Conservation (phyloP, 2,888 invertebrate species). For the Stenodera caucasica region DNA sequence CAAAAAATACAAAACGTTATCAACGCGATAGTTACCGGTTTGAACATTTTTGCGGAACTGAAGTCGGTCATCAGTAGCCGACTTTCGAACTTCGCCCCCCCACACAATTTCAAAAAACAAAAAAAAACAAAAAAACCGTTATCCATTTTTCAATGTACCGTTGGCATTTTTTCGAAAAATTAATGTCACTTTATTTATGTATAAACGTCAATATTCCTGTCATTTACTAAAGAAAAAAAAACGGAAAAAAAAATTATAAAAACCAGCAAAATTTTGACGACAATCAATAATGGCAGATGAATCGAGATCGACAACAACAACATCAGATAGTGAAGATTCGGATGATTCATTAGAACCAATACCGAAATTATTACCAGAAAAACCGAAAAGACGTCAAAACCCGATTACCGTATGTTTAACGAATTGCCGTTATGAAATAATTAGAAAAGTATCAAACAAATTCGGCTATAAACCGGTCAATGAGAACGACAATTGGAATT, state of each 20-base stretch:
- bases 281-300: constrained; percentile 20
- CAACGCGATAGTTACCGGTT: not conserved
- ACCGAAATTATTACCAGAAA: constrained; percentile 8
- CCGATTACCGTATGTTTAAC: constrained; percentile 66
- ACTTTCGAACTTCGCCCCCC: not conserved
- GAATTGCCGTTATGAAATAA: constrained; percentile 75
- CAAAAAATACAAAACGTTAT: not conserved
- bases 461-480: constrained; percentile 77
- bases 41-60: not conserved
- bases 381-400: constrained; percentile 34
- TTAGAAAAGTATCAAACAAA: constrained; percentile 65
- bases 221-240: not conserved
- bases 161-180: not conserved
- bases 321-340: constrained; percentile 17
- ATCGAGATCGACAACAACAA: constrained; percentile 16
- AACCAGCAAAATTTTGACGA: not conserved
- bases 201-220: not conserved
- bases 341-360: constrained; percentile 27
- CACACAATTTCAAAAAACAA: not conserved
- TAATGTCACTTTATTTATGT: not conserved
- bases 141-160: not conserved
- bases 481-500: constrained; percentile 84
- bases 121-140: not conserved
- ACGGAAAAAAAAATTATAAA: too few species aligned
- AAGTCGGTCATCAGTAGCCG: not conserved